Evolutionary conservation across 2,888 invertebrate genomes (phyloP).

Genomic region (Tridacna crocea): DNA sequence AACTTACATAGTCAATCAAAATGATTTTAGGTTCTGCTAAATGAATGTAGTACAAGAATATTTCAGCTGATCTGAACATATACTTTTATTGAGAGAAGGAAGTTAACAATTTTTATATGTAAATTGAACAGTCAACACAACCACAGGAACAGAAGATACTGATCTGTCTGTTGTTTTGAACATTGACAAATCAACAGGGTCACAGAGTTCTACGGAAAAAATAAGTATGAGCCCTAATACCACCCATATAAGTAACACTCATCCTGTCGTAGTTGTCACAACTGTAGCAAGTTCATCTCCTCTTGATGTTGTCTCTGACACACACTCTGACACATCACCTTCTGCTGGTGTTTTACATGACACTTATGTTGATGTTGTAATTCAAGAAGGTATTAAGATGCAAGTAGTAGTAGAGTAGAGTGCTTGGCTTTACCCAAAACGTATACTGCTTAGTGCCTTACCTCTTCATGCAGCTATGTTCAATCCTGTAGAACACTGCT

Average conservation of each 20-base stretch:
- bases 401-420: too few relatives aligned
- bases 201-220: conserved; percentile 8
- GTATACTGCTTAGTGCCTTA: too few relatives aligned
- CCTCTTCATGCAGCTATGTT: too few relatives aligned
- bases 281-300: neutral
- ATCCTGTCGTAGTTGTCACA: neutral
- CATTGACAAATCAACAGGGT: neutral
- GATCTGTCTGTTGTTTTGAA: neutral
- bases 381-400: neutral
- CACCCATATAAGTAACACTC: neutral
- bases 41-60: too few relatives aligned
- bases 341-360: neutral
- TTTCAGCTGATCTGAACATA: too few relatives aligned
- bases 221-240: conserved; percentile 32
- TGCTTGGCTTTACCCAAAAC: too few relatives aligned
- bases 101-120: too few relatives aligned
- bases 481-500: too few relatives aligned
- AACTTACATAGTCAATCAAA: too few relatives aligned
- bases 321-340: neutral
- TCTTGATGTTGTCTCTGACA: conserved; percentile 8
- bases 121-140: conserved; percentile 22
- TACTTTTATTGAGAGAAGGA: too few relatives aligned
- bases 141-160: neutral
- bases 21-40: too few relatives aligned
- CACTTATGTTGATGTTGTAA: conserved; percentile 13